phyloP scores from a whole-genome alignment of 1,140 invertebrate species.

The Lanistes nyassanus region DNA sequence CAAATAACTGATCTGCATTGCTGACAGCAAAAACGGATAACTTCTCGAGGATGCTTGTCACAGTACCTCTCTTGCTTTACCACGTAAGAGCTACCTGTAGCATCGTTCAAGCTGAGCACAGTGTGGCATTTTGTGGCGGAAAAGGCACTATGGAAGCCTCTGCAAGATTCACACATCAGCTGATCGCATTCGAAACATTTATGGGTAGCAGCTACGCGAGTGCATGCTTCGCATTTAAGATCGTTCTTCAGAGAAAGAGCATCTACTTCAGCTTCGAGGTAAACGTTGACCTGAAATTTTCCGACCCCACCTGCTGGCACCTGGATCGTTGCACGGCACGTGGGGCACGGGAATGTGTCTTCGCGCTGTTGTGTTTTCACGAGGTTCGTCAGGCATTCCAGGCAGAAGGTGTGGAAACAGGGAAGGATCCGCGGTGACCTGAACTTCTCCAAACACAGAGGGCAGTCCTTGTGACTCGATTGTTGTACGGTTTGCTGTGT shows the following conservation, averaged over 20 bases:
- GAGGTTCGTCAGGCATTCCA: background rate
- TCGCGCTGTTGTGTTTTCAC: background rate
- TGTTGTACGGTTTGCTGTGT: background rate
- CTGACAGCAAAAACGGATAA: conserved; percentile 9
- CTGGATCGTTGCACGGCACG: background rate
- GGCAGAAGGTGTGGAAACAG: conserved; percentile 24
- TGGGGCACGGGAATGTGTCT: conserved; percentile 11
- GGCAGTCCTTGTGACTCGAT: background rate
- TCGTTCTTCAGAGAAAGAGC: background rate
- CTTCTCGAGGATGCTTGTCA: background rate
- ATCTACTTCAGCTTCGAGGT: conserved; percentile 7
- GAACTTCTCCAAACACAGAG: conserved; percentile 18
- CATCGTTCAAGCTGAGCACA: background rate
- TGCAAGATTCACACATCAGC: conserved; percentile 23
- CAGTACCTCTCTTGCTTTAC: conserved; percentile 4
- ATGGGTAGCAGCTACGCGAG: background rate
- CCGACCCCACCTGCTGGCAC: background rate
- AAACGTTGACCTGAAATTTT: conserved; percentile 18
- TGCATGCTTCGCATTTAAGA: conserved; percentile 2
- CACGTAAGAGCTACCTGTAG: background rate
- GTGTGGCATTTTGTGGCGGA: conserved; percentile 18
- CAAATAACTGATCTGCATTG: conserved; percentile 1
- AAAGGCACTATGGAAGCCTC: conserved; percentile 9
- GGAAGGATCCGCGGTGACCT: conserved; percentile 9
- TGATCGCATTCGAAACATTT: conserved; percentile 25